Base-by-base conservation (phyloP, 2,113 vertebrate genomes). In the Galbula dea region DNA sequence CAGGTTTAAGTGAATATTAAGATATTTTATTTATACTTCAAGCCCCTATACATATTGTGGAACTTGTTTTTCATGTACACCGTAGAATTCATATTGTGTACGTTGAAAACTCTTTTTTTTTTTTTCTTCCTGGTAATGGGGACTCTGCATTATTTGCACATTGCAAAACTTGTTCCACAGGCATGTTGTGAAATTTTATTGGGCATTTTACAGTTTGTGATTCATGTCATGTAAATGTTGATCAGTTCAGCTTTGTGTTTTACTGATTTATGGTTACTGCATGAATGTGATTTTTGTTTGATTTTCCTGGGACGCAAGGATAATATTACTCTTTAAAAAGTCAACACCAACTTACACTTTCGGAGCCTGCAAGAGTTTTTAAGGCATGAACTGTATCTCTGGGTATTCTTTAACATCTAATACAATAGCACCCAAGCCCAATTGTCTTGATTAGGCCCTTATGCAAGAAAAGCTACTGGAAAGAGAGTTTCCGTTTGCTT, bases 101-200 rank as follows among this genome's bases (percentile, higher is more conserved):
- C 29, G 7, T 45, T 92, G 71, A 79, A 90, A 88, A 73, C 85
- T 34, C 57, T 58, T 76, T 89, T 94, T 43, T 93, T 61, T 94
- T 90, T 88, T 76, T 62, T 45, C 85, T 96, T 93, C 92, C 82
- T 92, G 82, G 91, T 94, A 88, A 65, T 87, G 48, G 85, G 83
- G 89, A 94, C 94, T 90, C 85, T 86, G 49, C 83, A 79, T 87
- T 96, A 86, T 94, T 96, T 96, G 81, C 81, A 93, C 90, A 88
- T 94, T 96, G 91, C 94, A 96, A 93, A 95, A 91, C 95, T 75
- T 92, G 91, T 95, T 95, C 89, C 83, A 78, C 89, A 94, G 93
- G 94, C 96, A 93, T 63, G 83, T 95, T 96, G 95, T 94, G 95
- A 96, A 94, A 95, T 95, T 92, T 96, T 96, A 90, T 88, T 89